A percentile compares a stretch with the other conserved stretches of the same genome.
phyloP scores from a whole-genome alignment of 2,113 vertebrate genomes.

The Naja naja region DNA sequence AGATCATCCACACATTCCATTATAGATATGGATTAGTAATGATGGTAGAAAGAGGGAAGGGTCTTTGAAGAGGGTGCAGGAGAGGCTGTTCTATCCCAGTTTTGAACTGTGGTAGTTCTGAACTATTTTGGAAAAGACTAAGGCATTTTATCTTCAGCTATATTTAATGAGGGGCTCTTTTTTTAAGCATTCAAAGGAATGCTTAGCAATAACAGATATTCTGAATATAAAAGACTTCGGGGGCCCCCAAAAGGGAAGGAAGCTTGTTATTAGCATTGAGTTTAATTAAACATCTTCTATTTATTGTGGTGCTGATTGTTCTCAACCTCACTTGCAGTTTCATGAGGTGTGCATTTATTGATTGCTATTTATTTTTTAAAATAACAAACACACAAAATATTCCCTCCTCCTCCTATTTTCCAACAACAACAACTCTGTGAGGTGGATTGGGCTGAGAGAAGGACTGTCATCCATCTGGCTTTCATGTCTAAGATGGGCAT shows the following conservation, averaged over 20 bases:
- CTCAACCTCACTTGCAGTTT: not conserved
- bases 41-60: not conserved
- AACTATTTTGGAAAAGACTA: not conserved
- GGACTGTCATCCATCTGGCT: not conserved
- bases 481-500: not conserved
- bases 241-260: not conserved
- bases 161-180: not conserved
- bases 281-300: not conserved
- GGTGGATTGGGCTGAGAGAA: not conserved
- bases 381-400: not conserved
- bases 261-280: not conserved
- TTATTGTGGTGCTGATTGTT: not conserved
- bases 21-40: not conserved
- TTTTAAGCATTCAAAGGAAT: not conserved
- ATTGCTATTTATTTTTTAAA: not conserved
- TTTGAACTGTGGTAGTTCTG: not conserved
- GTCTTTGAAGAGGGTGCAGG: not conserved
- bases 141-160: not conserved
- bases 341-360: not conserved
- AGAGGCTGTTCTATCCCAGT: not conserved
- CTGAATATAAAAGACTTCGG: not conserved
- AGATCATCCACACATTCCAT: not conserved
- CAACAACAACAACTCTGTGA: not conserved
- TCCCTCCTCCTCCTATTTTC: not conserved
- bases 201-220: not conserved